Evolutionary conservation across 2,888 invertebrate species (phyloP).

Genomic region (Trilocha varians): DNA sequence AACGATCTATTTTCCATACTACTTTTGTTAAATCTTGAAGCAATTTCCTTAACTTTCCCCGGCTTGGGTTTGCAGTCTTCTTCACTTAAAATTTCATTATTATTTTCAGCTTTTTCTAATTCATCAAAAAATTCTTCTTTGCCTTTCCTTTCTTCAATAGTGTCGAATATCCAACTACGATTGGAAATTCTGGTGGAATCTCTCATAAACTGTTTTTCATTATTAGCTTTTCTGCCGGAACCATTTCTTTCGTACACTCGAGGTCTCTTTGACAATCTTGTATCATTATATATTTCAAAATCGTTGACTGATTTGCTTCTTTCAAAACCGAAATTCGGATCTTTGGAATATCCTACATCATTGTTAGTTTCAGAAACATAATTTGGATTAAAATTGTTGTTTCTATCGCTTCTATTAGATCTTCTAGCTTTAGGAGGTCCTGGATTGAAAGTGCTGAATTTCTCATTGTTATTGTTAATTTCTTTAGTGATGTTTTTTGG

Average conservation of each 20-base stretch:
- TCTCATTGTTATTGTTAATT: conserved; percentile 48
- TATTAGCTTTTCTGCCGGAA: too few species aligned
- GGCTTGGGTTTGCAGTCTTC: conserved; percentile 44
- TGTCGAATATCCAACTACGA: conserved; percentile 28
- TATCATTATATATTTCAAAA: conserved; percentile 34
- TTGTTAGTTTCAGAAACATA: conserved; percentile 49
- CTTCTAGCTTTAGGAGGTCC: conserved; percentile 40
- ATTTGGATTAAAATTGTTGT: conserved; percentile 28
- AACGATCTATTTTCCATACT: conserved; percentile 34
- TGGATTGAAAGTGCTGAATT: conserved; percentile 46
- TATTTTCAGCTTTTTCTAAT: conserved; percentile 14
- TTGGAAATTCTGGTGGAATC: conserved; percentile 34
- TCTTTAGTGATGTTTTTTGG: conserved; percentile 43
- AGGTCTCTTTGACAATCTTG: conserved; percentile 35
- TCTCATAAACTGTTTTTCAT: too few species aligned
- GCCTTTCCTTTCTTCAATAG: conserved; percentile 20
- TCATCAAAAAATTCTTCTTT: conserved; percentile 32
- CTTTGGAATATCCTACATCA: conserved; percentile 56
- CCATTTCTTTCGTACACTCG: too few species aligned
- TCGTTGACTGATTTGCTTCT: conserved; percentile 25
- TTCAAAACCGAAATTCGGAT: conserved; percentile 47
- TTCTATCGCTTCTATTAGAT: conserved; percentile 43
- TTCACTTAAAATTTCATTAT: conserved; percentile 9
- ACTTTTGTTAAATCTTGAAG: conserved; percentile 54
- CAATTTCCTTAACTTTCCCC: conserved; percentile 63